Conservation (phyloP, 2,113 vertebrate species). For the Pan paniscus region DNA sequence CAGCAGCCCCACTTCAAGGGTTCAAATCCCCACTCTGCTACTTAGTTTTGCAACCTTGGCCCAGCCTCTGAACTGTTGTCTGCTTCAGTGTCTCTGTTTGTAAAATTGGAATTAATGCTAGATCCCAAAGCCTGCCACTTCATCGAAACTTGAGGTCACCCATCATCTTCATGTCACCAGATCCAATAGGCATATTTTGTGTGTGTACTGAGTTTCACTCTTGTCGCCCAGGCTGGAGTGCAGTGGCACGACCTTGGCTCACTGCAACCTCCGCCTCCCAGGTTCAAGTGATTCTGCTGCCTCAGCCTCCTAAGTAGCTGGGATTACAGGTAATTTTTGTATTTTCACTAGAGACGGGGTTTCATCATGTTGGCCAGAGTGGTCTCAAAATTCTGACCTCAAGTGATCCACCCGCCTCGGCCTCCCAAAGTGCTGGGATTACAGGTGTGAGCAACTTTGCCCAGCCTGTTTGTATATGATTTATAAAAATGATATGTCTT, state of each 20-base stretch:
- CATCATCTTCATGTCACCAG: background rate
- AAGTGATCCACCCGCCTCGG: too few species aligned
- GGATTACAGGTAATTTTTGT: too few species aligned
- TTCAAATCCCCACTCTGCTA: background rate
- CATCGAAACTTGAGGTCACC: background rate
- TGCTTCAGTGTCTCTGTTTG: background rate
- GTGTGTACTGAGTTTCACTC: too few species aligned
- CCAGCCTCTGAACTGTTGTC: background rate
- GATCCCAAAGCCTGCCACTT: background rate
- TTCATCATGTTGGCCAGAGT: too few species aligned
- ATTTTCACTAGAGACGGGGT: too few species aligned
- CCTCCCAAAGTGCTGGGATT: too few species aligned
- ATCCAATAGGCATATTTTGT: background rate
- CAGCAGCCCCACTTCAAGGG: background rate
- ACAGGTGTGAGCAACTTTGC: accelerated
- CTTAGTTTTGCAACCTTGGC: background rate
- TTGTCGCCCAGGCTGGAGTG: too few species aligned
- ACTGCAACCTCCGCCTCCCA: too few species aligned
- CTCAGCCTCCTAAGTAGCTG: too few species aligned
- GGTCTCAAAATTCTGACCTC: too few species aligned
- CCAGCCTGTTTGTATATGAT: background rate
- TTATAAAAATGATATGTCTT: background rate
- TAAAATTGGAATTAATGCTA: background rate
- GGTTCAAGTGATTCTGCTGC: too few species aligned
- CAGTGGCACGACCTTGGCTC: too few species aligned